These are phyloP conservation scores for Nomia melanderi DNA, from an alignment of 1,140 invertebrate genomes.

Conservation along the genomic window DNA sequence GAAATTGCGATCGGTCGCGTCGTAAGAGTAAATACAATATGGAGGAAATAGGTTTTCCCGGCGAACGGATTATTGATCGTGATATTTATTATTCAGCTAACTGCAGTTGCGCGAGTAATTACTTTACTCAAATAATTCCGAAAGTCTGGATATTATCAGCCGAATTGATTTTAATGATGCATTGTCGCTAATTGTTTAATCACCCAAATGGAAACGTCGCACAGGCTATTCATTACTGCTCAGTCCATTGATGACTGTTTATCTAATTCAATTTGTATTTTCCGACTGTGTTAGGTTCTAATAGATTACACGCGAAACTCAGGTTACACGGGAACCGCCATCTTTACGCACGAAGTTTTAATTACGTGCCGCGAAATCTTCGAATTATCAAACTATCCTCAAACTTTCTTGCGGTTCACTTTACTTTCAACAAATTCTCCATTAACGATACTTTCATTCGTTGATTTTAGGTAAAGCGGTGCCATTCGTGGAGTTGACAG, in stretches of 20 bases:
- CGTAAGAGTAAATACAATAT: neutral
- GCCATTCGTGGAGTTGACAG: slow-evolving; percentile 95
- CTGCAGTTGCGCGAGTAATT: neutral
- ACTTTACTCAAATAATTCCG: neutral
- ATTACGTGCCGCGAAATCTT: too few species aligned
- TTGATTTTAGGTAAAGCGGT: slow-evolving; percentile 90
- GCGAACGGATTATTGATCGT: neutral
- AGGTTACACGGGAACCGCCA: too few species aligned
- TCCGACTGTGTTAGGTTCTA: too few species aligned
- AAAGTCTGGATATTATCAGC: neutral
- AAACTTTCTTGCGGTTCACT: too few species aligned
- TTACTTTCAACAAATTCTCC: neutral
- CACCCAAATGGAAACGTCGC: too few species aligned
- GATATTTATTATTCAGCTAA: neutral
- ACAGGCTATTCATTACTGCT: too few species aligned
- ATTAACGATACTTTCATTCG: neutral
- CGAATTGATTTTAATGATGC: neutral
- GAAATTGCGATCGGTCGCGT: neutral
- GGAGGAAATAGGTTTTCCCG: neutral
- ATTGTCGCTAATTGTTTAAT: neutral
- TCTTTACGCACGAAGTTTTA: too few species aligned
- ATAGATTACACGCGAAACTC: too few species aligned
- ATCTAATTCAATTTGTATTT: too few species aligned
- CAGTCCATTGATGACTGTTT: too few species aligned
- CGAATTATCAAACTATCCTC: too few species aligned